These are phyloP conservation scores for Xylocampa areola DNA, from an alignment of 2,888 invertebrate genomes.

Conservation along the genomic window DNA sequence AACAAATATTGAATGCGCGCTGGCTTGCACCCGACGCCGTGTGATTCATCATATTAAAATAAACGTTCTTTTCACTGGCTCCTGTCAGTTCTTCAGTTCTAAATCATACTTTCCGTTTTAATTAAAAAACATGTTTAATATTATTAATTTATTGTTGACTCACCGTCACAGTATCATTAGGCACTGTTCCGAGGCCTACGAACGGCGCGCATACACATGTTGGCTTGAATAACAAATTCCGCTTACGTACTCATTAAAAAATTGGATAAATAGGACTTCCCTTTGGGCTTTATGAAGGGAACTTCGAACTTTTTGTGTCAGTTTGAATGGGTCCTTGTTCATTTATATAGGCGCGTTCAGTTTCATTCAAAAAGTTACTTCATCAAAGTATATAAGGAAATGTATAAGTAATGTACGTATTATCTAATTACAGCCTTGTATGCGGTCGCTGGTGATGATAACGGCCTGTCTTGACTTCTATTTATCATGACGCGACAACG, in stretches of 20 bases:
- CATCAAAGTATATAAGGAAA: constrained; percentile 13
- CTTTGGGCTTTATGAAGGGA: constrained; percentile 47
- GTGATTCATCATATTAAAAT: constrained; percentile 83
- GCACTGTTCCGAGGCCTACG: constrained; percentile 44
- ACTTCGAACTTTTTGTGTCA: constrained; percentile 31
- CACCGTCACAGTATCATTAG: constrained; percentile 53
- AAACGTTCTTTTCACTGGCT: constrained; percentile 72
- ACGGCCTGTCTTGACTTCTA: constrained; percentile 54
- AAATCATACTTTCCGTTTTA: constrained; percentile 71
- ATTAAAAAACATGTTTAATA: constrained; percentile 63
- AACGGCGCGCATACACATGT: constrained; percentile 51
- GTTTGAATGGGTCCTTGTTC: constrained; percentile 36
- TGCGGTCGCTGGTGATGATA: constrained; percentile 65
- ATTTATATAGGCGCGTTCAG: constrained; percentile 6
- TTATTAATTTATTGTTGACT: constrained; percentile 51
- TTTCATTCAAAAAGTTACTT: not conserved
- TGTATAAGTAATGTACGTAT: constrained; percentile 40
- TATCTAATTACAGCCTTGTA: constrained; percentile 58
- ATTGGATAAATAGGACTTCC: constrained; percentile 58
- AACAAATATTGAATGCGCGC: constrained; percentile 39
- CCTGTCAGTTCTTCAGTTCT: constrained; percentile 66
- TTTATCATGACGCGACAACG: constrained; percentile 44
- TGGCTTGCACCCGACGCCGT: constrained; percentile 33
- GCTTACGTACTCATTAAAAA: constrained; percentile 56
- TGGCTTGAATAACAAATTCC: constrained; percentile 57